A percentile compares a stretch with the other conserved stretches of the same genome.
Evolutionary conservation across 2,113 vertebrate genomes (phyloP).

Genomic region (Catagonus wagneri): DNA sequence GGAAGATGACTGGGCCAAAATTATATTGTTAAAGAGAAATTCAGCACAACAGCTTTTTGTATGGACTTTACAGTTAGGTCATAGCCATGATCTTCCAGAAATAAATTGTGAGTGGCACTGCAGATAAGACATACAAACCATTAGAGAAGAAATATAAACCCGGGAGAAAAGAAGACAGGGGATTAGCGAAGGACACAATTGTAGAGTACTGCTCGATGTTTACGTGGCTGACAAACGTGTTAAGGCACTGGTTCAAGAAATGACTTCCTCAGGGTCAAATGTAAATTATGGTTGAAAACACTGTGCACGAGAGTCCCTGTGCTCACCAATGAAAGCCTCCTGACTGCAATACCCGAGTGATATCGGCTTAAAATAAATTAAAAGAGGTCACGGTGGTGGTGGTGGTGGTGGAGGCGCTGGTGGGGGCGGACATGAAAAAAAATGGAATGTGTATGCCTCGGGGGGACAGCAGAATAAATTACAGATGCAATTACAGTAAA

Average conservation of each 20-base stretch:
- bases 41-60: not conserved
- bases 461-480: not conserved
- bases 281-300: not conserved
- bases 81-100: not conserved
- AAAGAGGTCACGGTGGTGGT: not conserved
- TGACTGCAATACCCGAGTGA: not conserved
- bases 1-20: not conserved
- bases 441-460: not conserved
- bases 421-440: not conserved
- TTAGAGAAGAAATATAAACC: constrained; percentile 23
- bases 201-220: not conserved
- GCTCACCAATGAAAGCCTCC: not conserved
- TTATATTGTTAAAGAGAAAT: constrained; percentile 50
- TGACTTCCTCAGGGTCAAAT: not conserved
- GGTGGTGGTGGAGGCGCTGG: too few relatives aligned
- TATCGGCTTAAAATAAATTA: not conserved
- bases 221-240: not conserved
- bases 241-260: not conserved
- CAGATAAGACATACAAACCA: constrained; percentile 29
- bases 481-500: not conserved
- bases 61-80: not conserved
- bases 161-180: not conserved
- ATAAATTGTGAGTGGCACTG: not conserved
- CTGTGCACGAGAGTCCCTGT: fast-evolving
- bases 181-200: not conserved